phyloP scores from a whole-genome alignment of 2,888 invertebrate genomes.

The Halocaridina rubra region DNA sequence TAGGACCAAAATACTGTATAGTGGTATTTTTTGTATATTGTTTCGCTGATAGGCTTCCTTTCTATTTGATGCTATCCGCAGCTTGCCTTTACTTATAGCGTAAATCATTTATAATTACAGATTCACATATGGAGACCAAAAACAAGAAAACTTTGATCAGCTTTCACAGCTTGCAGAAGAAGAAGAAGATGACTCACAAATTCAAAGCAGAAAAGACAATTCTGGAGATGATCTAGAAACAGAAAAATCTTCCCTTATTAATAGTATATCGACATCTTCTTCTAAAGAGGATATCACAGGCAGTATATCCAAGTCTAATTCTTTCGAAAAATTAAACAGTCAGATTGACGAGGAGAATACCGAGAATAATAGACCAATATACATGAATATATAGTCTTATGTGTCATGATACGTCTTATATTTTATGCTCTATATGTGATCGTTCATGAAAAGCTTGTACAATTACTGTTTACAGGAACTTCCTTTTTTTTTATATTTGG shows the following conservation, averaged over 20 bases:
- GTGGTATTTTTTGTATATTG: no score
- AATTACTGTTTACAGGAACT: no score
- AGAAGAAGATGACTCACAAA: not conserved
- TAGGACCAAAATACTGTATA: no score
- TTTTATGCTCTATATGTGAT: no score
- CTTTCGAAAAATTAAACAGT: not conserved
- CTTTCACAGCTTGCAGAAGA: slow-evolving; percentile 12
- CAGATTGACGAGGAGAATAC: not conserved
- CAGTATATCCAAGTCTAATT: not conserved
- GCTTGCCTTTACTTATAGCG: not conserved
- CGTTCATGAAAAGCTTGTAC: no score
- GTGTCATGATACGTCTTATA: not conserved
- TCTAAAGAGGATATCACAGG: not conserved
- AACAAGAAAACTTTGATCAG: no score
- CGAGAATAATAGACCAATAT: not conserved
- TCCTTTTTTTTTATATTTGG: no score
- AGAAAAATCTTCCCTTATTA: not conserved
- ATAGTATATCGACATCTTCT: not conserved
- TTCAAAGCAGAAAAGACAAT: not conserved
- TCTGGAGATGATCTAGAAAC: not conserved
- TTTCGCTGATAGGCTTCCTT: no score
- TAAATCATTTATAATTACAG: not conserved
- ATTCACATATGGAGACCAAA: slow-evolving; percentile 9
- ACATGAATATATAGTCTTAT: not conserved
- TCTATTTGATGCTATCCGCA: not conserved